These are phyloP conservation scores for Drosophila tanythrix DNA, from an alignment of 2,888 invertebrate genomes.

Conservation along the genomic window DNA sequence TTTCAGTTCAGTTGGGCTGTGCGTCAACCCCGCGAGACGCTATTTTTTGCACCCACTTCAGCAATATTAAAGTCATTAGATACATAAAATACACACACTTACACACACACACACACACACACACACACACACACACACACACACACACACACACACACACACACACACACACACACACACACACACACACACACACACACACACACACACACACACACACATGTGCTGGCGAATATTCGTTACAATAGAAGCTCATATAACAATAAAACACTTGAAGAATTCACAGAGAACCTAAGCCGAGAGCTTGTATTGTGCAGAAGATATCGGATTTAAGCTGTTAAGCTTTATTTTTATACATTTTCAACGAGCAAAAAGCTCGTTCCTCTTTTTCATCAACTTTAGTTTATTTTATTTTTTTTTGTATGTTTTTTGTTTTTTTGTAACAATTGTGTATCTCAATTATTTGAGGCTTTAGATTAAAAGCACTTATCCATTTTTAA, in stretches of 20 bases:
- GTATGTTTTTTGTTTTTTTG: background rate
- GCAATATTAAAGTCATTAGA: conserved; percentile 70
- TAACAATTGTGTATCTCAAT: no score
- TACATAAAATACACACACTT: conserved; percentile 21
- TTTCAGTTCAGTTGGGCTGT: conserved; percentile 8
- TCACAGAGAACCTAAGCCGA: background rate
- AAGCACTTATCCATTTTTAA: background rate
- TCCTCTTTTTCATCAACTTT: background rate
- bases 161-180: conserved; percentile 11
- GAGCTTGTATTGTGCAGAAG: background rate
- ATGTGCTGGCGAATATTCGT: conserved; percentile 4
- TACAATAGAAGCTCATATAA: conserved; percentile 18
- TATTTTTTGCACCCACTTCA: conserved; percentile 66
- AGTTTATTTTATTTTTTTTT: background rate
- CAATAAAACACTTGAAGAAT: conserved; percentile 33
- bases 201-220: conserved; percentile 1
- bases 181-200: conserved; percentile 14
- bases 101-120: conserved; percentile 8
- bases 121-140: background rate
- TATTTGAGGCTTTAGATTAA: background rate
- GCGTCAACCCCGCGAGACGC: conserved; percentile 44
- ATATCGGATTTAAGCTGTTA: background rate
- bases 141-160: conserved; percentile 8
- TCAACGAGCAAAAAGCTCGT: background rate
- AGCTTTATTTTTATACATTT: background rate